phyloP scores from a whole-genome alignment of 2,888 invertebrate genomes.

The Mythimna lalbum region DNA sequence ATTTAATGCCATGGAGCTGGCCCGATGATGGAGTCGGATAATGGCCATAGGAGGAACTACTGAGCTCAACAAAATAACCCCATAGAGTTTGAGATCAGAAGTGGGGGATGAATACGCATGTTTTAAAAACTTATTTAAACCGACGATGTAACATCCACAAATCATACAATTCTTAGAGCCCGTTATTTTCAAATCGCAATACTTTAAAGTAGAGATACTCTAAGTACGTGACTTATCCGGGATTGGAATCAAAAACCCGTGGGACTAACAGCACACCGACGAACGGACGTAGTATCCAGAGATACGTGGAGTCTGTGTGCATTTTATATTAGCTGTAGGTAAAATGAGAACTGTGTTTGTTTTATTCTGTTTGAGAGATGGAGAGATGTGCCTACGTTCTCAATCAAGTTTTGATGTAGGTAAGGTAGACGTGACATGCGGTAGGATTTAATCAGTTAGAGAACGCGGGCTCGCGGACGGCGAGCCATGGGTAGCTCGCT shows the following conservation, averaged over 20 bases:
- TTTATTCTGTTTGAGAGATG: slow-evolving; percentile 54
- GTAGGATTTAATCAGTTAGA: slow-evolving; percentile 36
- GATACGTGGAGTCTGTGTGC: slow-evolving; percentile 43
- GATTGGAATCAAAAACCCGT: slow-evolving; percentile 50
- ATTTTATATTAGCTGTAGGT: slow-evolving; percentile 55
- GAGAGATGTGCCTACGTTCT: slow-evolving; percentile 26
- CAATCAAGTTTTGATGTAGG: slow-evolving; percentile 40
- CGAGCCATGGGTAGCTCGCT: too few species aligned
- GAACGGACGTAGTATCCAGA: slow-evolving; percentile 30
- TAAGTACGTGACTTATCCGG: slow-evolving; percentile 52
- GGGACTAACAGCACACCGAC: slow-evolving; percentile 45
- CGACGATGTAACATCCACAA: not conserved
- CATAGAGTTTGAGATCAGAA: too few species aligned
- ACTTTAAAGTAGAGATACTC: slow-evolving; percentile 22
- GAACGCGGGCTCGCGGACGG: too few species aligned
- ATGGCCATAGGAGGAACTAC: too few species aligned
- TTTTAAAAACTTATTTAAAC: too few species aligned
- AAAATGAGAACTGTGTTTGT: slow-evolving; percentile 50
- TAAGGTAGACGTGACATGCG: slow-evolving; percentile 17
- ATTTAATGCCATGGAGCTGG: too few species aligned
- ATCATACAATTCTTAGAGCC: slow-evolving; percentile 17
- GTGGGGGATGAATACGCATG: too few species aligned
- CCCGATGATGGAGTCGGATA: too few species aligned
- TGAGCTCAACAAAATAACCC: too few species aligned
- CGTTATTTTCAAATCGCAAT: slow-evolving; percentile 42